These are phyloP conservation scores for Tetragnatha montana DNA, from an alignment of 2,888 invertebrate genomes.

Conservation along the genomic window DNA sequence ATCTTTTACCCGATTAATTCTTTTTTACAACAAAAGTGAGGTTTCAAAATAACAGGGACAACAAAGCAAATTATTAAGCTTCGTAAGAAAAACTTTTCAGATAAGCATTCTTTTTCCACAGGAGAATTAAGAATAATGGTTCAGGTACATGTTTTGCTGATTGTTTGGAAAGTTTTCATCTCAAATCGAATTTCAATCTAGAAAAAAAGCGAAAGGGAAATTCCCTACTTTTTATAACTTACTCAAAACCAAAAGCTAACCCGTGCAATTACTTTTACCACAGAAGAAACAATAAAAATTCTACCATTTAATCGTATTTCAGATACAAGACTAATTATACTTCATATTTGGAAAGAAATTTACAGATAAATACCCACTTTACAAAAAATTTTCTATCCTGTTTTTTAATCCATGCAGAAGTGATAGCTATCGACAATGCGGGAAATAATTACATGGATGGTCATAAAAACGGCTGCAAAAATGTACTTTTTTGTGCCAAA, in stretches of 20 bases:
- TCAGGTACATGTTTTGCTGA: no score
- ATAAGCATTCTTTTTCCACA: no score
- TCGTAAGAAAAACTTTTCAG: no score
- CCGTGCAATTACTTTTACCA: not conserved
- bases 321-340: slow-evolving; percentile 8
- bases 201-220: not conserved
- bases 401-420: not conserved
- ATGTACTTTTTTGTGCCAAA: slow-evolving; percentile 20
- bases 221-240: not conserved
- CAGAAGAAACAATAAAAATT: not conserved
- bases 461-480: slow-evolving; percentile 35
- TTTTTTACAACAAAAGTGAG: no score
- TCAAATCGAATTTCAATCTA: no score
- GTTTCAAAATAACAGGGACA: no score
- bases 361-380: not conserved
- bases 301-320: not conserved
- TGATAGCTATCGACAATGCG: slow-evolving; percentile 22
- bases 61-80: no score
- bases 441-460: slow-evolving; percentile 47
- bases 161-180: no score
- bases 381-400: not conserved
- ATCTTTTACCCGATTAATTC: no score
- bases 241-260: not conserved
- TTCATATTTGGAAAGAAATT: slow-evolving; percentile 16
- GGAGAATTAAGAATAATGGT: no score